Base-by-base conservation (phyloP, 2,113 vertebrate species). In the Paradoxurus hermaphroditus region DNA sequence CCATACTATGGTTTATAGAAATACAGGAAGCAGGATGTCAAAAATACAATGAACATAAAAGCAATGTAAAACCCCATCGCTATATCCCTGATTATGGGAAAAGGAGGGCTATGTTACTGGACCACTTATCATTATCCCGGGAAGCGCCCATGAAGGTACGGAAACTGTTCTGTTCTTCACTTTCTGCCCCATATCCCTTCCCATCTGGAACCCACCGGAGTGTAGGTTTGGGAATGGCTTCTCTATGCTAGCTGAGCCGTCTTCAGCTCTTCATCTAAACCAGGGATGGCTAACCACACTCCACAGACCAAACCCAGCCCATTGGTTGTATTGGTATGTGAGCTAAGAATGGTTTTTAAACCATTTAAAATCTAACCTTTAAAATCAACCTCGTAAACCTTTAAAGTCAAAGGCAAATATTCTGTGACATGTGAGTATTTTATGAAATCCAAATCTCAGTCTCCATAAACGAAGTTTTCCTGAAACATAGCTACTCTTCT, bases 1-100 rank as follows among this genome's bases (percentile, higher is more conserved):
- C 7, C 31, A 31, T 70, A 25, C 51, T 75, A 36, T 39, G 73
- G 34, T 87, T 88, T 68, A 23, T 81, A 89, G 39, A 93, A 73
- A 91, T 63, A 53, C 8, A 82, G 44, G 18, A 92, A 96, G 41
- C 14, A 86, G 25, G 27, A 62, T 46, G 87, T 81, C 29, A 95
- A 94, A 86, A 81, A 90, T 86, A n/a, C 81, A 96, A 84, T 84
- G 41, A 94, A 65, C 41, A 70, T 78, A 62, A 95, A 84, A 70
- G 12, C 77, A 36, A 88, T 49, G 2, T 86, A 44, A 86, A 89
- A 23, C 36, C n/a, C n/a, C 53, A 49, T 82, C 1, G 13, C 51
- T 62, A 4, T 1, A 31, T 73, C 86, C 46, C 85, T 70, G 53
- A 34, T 93, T 88, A 4, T 63, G 59, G 25, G 23, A 44, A 51